Evolutionary conservation across 1,140 invertebrate species (phyloP).

Genomic region (Physella acuta): DNA sequence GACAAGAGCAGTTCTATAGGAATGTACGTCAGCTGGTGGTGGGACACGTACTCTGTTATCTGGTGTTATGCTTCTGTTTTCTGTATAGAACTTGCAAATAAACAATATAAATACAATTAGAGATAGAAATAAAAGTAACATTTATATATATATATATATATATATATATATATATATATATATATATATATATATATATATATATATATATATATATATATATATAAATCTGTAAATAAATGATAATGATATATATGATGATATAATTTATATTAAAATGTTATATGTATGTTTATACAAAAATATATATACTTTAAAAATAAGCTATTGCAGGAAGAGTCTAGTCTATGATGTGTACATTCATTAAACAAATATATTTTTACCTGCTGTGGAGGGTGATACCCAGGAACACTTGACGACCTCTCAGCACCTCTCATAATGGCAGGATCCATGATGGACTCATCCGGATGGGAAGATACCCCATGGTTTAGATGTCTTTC

Average conservation of each 20-base stretch:
- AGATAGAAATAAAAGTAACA: no score
- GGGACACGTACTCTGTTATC: conserved; percentile 41
- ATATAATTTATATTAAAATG: no score
- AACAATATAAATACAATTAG: no score
- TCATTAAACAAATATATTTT: no score
- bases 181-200: not conserved
- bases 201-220: no score
- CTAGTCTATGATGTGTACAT: no score
- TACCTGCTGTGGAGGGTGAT: conserved; percentile 12
- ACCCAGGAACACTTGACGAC: conserved; percentile 38
- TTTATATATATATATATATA: conserved; percentile 1
- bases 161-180: conserved; percentile 1
- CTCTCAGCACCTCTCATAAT: conserved; percentile 25
- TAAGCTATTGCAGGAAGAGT: no score
- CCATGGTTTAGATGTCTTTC: not conserved
- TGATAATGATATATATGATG: no score
- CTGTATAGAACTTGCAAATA: no score
- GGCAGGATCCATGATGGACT: conserved; percentile 5
- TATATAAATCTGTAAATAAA: no score
- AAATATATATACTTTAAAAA: no score
- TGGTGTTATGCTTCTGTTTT: conserved; percentile 40
- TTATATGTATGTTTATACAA: no score
- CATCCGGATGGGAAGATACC: conserved; percentile 3
- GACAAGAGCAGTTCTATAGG: not conserved
- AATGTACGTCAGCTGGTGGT: not conserved